Conservation (phyloP, 37 sponge, comb jelly and placozoan species). For the Spongia lamella region DNA sequence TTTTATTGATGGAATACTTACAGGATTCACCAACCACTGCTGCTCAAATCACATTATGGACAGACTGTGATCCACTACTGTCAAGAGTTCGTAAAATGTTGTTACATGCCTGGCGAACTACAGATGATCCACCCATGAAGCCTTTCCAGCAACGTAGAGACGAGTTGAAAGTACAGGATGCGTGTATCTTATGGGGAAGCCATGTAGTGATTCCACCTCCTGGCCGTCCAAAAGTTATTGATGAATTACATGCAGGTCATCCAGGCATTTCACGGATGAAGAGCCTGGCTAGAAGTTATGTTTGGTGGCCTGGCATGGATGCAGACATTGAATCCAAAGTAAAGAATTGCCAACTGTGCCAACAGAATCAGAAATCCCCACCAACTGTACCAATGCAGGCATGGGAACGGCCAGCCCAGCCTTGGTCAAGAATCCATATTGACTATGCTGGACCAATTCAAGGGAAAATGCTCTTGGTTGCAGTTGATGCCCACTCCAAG, state of each 20-base stretch:
- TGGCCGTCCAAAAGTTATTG: no score
- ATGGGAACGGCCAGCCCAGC: constrained; percentile 19
- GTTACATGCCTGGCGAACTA: not conserved
- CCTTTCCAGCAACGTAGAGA: not conserved
- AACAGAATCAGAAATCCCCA: not conserved
- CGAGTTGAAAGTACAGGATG: no score
- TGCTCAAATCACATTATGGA: no score
- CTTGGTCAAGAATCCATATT: constrained; percentile 8
- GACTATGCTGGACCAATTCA: constrained; percentile 5
- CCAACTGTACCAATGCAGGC: not conserved
- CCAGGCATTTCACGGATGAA: constrained; percentile 7
- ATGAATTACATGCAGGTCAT: not conserved
- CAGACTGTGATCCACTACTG: not conserved
- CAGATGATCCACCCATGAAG: not conserved
- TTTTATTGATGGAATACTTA: not conserved
- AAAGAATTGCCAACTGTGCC: not conserved
- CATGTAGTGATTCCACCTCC: not conserved
- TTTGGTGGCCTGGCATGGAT: constrained; percentile 21
- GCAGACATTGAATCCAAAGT: not conserved
- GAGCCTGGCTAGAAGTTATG: no score
- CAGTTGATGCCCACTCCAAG: constrained; percentile 14
- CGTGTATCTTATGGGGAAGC: constrained; percentile 1
- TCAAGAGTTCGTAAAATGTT: not conserved
- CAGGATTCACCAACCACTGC: no score
- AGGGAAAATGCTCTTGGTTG: constrained; percentile 5